A percentile compares a stretch with the other conserved stretches of the same genome.
These are phyloP conservation scores for Gymnocephalus cernua DNA, from an alignment of 2,113 vertebrate genomes.

Conservation along the genomic window DNA sequence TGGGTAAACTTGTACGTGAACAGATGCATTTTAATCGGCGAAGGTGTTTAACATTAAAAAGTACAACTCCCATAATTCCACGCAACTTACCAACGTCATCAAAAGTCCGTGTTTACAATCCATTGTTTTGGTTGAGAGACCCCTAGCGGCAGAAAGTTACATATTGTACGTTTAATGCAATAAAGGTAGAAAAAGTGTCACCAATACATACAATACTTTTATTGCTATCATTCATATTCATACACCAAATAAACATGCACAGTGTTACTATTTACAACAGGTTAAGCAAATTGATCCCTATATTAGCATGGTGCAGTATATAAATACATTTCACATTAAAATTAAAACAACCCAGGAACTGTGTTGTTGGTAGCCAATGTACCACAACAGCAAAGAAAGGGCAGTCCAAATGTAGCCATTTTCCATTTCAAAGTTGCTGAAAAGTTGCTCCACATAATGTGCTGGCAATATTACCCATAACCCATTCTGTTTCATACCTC, in stretches of 20 bases:
- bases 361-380: slow-evolving; percentile 43
- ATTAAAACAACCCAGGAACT: slow-evolving; percentile 52
- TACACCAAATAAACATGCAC: slow-evolving; percentile 85
- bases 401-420: slow-evolving; percentile 11
- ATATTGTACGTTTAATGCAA: too few species aligned
- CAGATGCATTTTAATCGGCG: too few species aligned
- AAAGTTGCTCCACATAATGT: slow-evolving; percentile 21
- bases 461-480: slow-evolving; percentile 10
- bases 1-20: too few species aligned
- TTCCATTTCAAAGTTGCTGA: slow-evolving; percentile 1
- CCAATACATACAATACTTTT: slow-evolving; percentile 67
- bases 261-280: slow-evolving; percentile 75
- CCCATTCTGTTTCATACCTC: slow-evolving; percentile 2
- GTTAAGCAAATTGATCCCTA: slow-evolving; percentile 60
- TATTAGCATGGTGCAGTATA: slow-evolving; percentile 64
- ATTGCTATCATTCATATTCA: slow-evolving; percentile 82
- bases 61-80: too few species aligned
- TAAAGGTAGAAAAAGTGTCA: slow-evolving; percentile 13
- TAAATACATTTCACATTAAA: slow-evolving; percentile 75
- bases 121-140: too few species aligned
- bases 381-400: slow-evolving; percentile 37
- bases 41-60: too few species aligned
- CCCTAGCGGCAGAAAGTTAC: too few species aligned
- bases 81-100: too few species aligned
- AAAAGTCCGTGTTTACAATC: too few species aligned